Evolutionary conservation across 2,113 vertebrate genomes (phyloP).

Genomic region (Catagonus wagneri): DNA sequence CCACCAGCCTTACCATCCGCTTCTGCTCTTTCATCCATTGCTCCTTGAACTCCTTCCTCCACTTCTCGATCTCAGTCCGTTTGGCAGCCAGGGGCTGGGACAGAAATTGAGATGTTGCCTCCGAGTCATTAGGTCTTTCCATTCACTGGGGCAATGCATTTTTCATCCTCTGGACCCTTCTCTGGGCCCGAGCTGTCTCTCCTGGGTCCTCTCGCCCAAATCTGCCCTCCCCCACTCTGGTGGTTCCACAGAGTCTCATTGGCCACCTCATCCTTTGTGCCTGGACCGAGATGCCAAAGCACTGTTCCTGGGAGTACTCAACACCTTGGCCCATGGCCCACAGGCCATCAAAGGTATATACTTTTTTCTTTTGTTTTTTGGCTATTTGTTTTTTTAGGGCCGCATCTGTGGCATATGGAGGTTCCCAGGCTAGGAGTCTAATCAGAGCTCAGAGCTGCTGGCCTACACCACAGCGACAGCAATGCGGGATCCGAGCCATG

Average conservation of each 20-base stretch:
- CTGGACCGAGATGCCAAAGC: neutral
- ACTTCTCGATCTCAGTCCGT: constrained; percentile 95
- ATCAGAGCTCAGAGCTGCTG: no score
- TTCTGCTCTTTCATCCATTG: constrained; percentile 94
- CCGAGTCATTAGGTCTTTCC: neutral
- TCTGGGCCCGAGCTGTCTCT: neutral
- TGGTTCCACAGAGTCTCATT: neutral
- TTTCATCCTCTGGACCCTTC: neutral
- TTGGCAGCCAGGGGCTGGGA: constrained; percentile 92
- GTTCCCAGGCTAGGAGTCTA: no score
- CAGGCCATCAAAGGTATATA: neutral
- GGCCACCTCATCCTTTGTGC: neutral
- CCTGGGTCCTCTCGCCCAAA: neutral
- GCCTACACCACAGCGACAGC: no score
- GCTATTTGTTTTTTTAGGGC: no score
- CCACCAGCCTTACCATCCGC: constrained; percentile 89
- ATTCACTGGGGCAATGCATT: fast-evolving
- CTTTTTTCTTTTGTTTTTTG: no score
- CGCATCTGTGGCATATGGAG: no score
- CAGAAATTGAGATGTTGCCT: neutral
- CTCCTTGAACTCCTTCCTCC: constrained; percentile 96
- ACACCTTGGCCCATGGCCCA: fast-evolving
- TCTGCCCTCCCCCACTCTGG: fast-evolving
- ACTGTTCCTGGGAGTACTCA: neutral
- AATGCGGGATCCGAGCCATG: no score